Conservation (phyloP, 2,797 vertebrate genomes). For the Jordanella pulchra region DNA sequence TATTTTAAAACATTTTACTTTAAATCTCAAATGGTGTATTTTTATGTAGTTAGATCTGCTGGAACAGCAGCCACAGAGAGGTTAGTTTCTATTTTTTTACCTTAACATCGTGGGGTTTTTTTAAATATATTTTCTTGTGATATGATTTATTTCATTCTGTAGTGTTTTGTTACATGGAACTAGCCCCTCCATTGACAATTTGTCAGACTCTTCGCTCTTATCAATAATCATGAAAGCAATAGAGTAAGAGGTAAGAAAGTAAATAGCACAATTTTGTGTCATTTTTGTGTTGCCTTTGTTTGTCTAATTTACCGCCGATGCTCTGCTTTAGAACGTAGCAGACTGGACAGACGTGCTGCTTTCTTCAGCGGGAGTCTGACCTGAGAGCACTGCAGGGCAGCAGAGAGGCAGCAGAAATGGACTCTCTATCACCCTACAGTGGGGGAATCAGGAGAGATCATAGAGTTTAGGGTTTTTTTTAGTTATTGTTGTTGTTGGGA, state of each 20-base stretch:
- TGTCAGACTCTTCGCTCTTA: conserved; percentile 65
- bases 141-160: conserved; percentile 57
- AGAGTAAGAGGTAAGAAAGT: conserved; percentile 84
- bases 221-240: conserved; percentile 90
- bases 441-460: conserved; percentile 18
- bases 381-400: conserved; percentile 73
- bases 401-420: conserved; percentile 69
- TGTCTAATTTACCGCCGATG: conserved; percentile 73
- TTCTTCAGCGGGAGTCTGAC: conserved; percentile 44
- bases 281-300: conserved; percentile 80
- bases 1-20: conserved; percentile 81
- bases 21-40: conserved; percentile 82
- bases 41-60: conserved; percentile 64
- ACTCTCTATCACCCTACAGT: conserved; percentile 38
- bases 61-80: conserved; percentile 65
- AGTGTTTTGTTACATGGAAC: conserved; percentile 52
- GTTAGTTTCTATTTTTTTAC: conserved; percentile 76
- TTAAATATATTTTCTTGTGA: conserved; percentile 57
- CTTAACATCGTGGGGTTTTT: conserved; percentile 59
- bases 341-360: conserved; percentile 31
- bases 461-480: conserved; percentile 20
- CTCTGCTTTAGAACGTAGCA: conserved; percentile 39
- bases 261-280: conserved; percentile 89
- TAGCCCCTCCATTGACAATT: conserved; percentile 32
- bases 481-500: conserved; percentile 34